phyloP scores from a whole-genome alignment of 2,797 vertebrate species.

The Malacoraja senta region DNA sequence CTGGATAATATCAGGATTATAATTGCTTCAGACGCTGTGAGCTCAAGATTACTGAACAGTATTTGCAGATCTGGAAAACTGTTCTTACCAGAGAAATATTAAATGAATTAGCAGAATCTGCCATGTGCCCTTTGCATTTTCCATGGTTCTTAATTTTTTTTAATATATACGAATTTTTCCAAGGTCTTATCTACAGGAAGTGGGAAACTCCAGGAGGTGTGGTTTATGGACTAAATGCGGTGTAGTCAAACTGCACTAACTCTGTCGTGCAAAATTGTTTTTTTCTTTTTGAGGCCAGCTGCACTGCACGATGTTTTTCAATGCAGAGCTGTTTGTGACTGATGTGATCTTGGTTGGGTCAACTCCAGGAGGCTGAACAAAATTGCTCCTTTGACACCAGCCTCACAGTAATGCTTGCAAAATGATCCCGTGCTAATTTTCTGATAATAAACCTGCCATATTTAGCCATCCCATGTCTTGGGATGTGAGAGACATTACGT shows the following conservation, averaged over 20 bases:
- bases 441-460: background rate
- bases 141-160: background rate
- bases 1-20: background rate
- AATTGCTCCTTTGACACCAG: background rate
- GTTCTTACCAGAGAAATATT: background rate
- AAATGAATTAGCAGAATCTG: background rate
- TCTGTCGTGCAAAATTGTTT: background rate
- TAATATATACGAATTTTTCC: background rate
- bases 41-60: background rate
- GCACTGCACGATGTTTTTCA: background rate
- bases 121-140: background rate
- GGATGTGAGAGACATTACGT: background rate
- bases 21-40: background rate
- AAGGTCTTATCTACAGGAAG: conserved; percentile 25
- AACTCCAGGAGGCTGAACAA: background rate
- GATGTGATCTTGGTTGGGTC: background rate
- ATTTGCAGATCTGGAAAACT: background rate
- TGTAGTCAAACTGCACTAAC: background rate
- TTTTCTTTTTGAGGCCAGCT: background rate
- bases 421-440: background rate
- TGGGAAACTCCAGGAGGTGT: background rate
- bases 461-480: background rate
- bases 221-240: background rate
- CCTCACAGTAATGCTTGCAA: background rate
- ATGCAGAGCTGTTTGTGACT: background rate